Conservation (phyloP, 53 echinoderm and acorn worm genomes). For the Apostichopus leukothele region DNA sequence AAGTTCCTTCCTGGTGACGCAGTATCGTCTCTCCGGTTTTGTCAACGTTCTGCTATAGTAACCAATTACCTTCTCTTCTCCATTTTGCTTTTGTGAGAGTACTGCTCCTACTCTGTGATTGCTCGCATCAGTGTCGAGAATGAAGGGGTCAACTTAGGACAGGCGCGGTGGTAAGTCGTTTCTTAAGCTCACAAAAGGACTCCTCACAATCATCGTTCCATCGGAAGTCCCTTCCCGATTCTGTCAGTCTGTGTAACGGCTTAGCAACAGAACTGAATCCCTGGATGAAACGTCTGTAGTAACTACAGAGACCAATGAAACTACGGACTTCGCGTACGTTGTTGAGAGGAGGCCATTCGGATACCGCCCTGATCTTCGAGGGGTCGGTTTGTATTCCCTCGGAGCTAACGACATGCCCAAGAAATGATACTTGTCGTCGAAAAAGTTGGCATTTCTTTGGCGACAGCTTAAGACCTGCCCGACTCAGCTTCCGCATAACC, state of each 20-base stretch:
- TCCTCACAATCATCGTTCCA: conserved; percentile 27
- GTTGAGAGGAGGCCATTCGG: not conserved
- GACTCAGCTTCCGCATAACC: conserved; percentile 41
- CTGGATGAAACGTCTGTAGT: conserved; percentile 6
- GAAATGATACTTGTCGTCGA: conserved; percentile 44
- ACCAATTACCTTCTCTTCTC: not conserved
- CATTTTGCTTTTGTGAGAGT: conserved; percentile 15
- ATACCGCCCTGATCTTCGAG: conserved; percentile 1
- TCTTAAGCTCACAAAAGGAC: conserved; percentile 18
- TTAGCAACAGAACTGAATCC: conserved; percentile 26
- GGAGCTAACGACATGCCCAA: conserved; percentile 55
- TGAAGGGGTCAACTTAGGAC: conserved; percentile 12
- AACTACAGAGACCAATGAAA: conserved; percentile 15
- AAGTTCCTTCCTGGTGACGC: conserved; percentile 16
- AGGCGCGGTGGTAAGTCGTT: not conserved
- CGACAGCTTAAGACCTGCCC: conserved; percentile 59
- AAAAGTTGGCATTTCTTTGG: conserved; percentile 62
- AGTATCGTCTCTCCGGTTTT: conserved; percentile 15
- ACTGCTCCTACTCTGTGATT: conserved; percentile 14
- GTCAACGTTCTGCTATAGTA: conserved; percentile 23
- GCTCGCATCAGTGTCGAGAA: conserved; percentile 31
- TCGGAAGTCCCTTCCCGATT: not conserved
- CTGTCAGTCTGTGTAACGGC: conserved; percentile 13
- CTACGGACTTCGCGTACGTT: conserved; percentile 10
- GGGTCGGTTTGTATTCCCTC: conserved; percentile 34